Base-by-base conservation (phyloP, 2,888 invertebrate genomes). In the Polyommatus iphigenia region DNA sequence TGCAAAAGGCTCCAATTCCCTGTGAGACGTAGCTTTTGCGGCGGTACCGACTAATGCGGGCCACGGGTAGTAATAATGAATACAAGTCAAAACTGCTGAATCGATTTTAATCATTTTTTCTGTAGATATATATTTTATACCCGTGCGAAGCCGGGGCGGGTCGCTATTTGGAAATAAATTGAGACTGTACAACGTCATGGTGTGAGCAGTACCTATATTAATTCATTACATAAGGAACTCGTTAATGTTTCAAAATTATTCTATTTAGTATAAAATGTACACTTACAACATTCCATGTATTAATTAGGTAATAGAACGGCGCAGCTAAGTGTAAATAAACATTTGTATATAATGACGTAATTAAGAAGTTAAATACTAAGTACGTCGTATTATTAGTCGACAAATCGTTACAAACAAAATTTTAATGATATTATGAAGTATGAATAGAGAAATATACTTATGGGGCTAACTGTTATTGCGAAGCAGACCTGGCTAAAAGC, bases 261-360 rank as follows among this genome's bases (percentile, higher is more conserved):
- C 81, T 80, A 83, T 87, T 88, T 85, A 90, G 88, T 88, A 85
- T 87, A 89, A 87, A 85, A 85, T 87, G 86, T 86, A 86, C 83
- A 83, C 84, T 87, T 87, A 83, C 88, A 87, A 93, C 93, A 93
- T 93, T 93, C 93, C 93, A 92, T 90, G 85, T 84, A 84, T 86
- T 86, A 86, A 86, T 81, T 82, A 83, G 81, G 82, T 88, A 84
- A 81, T 87, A 87, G 85, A 86, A 86, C 85, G 87, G 86, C 85
- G 87, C 88, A 88, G 89, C 89, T 89, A 86, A 84, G 86, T 88
- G 87, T 93, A 92, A 91, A 93, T 91, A 93, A 89, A 87, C 87
- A 87, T 90, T 83, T 92, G 88, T 91, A 92, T 91, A 93, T 90
- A 92, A 85, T 81, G 89, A 85, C 88, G 85, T 83, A 83, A 81